Evolutionary conservation across 2,113 vertebrate species (phyloP), one percentile per base, ranked within the genome.

Genomic region (Hepsetus odoe): DNA sequence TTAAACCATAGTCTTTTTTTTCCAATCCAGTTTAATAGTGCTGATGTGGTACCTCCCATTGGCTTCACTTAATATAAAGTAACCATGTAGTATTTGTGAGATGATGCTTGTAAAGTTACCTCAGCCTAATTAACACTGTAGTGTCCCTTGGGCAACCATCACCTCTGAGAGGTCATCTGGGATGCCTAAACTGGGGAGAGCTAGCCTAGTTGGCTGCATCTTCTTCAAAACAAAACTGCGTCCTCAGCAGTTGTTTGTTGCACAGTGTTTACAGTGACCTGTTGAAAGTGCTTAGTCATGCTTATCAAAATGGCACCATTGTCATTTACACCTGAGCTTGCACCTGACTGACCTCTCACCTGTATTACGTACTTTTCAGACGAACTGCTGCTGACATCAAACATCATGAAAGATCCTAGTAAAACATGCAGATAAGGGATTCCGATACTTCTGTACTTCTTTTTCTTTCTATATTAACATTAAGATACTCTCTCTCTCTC

Each of bases 301-400:
- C 78, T 83, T 53, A 84, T 85, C 85, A 88, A 86, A 88, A 86
- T 85, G 85, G 82, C 84, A 80, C 79, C 74, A 74, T 80, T 79
- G 83, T 84, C 46, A 61, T 24, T 67, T 72, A 3, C 59, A 33
- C 2, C 80, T 80, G 83, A 86, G 44, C 28, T 32, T 66, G 79
- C 61, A 77, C 66, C 72, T 72, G 53, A 80, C 65, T 85, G 77
- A 85, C 85, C 77, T 71, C 62, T 85, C 58, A 84, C 69, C 75
- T 73, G 74, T 67, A 73, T 66, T 26, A 22, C 10, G 38, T 53
- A 62, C 56, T 40, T 55, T 77, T 79, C 76, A 76, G 59, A 79
- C 24, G 24, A 46, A 40, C 51, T 22, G 42, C 66, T 49, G 64
- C 33, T 76, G 51, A 72, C 75, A 33, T 58, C 56, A 40, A 62